phyloP scores from a whole-genome alignment of 2,888 invertebrate species.

The Gastrophysa polygoni region DNA sequence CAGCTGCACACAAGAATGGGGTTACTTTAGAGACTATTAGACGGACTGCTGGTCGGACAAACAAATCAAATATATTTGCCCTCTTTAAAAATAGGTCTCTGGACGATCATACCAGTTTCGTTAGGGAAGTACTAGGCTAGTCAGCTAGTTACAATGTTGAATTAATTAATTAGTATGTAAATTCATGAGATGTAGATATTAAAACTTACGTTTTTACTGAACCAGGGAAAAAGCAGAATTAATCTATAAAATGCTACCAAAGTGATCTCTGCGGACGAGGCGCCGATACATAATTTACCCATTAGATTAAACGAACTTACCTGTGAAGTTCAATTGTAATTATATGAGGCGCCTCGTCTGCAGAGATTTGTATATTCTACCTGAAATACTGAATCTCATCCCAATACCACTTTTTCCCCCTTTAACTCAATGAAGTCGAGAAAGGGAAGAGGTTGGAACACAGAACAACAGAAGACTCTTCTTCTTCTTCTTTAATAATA shows the following conservation, averaged over 20 bases:
- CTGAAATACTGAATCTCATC: too few species aligned
- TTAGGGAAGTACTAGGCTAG: neutral
- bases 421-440: too few species aligned
- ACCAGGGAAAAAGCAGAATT: neutral
- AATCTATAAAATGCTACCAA: neutral
- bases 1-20: conserved; percentile 17
- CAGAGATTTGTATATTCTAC: too few species aligned
- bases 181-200: too few species aligned
- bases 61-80: neutral
- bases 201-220: neutral
- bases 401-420: too few species aligned
- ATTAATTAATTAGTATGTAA: too few species aligned
- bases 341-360: neutral
- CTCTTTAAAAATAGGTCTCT: neutral
- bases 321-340: neutral
- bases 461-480: too few species aligned
- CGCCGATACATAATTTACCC: neutral
- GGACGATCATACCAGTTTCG: neutral
- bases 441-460: too few species aligned
- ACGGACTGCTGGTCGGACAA: conserved; percentile 24
- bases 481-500: too few species aligned
- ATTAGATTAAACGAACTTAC: neutral
- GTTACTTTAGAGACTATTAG: conserved; percentile 20
- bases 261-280: neutral
- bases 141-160: neutral